Percentiles rank a stretch among this genome's conserved stretches.
These are phyloP conservation scores for Odocoileus virginianus DNA, from an alignment of 2,113 vertebrate genomes.

Conservation along the genomic window DNA sequence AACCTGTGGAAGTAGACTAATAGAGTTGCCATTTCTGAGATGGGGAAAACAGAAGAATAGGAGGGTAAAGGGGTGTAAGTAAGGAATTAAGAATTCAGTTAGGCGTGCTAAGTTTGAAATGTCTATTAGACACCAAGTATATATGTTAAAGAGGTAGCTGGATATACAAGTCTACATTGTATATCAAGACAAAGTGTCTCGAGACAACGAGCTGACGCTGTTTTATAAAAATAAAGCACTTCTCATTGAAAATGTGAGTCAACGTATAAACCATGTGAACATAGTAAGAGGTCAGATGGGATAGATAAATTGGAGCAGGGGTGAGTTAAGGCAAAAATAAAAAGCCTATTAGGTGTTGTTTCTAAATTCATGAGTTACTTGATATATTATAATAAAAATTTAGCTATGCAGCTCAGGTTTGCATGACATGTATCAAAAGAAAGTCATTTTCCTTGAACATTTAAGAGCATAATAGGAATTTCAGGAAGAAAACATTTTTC, in stretches of 20 bases:
- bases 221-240: constrained; percentile 32
- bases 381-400: neutral
- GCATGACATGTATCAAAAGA: neutral
- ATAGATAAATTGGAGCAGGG: neutral
- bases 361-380: constrained; percentile 5
- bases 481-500: neutral
- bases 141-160: neutral
- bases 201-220: neutral
- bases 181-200: neutral
- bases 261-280: neutral
- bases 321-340: neutral
- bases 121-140: neutral
- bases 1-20: neutral
- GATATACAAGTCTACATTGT: neutral
- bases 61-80: neutral
- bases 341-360: neutral
- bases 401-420: neutral
- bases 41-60: neutral
- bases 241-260: constrained; percentile 16
- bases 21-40: neutral
- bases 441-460: neutral
- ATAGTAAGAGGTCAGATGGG: neutral
- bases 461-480: constrained; percentile 1
- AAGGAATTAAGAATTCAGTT: neutral
- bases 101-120: neutral